Evolutionary conservation across 2,113 vertebrate genomes (phyloP), one percentile per base, ranked within the genome.

Genomic region (Gobiocypris rarus): DNA sequence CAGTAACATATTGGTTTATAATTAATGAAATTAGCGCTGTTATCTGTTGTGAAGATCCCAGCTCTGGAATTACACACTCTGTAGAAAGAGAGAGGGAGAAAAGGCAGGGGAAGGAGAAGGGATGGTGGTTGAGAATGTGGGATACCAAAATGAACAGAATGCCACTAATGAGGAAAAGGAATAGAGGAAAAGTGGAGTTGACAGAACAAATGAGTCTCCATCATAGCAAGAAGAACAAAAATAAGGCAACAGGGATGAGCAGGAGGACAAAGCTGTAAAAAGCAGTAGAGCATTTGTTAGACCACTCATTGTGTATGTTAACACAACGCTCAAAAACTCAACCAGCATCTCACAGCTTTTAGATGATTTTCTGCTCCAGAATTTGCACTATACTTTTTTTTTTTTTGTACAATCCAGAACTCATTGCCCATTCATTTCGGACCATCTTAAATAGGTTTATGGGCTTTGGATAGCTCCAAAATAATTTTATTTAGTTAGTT

Each of bases 21-120:
- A 96, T 96, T 96, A 96, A 96, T 96, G 95, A 95, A 96, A 96
- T 96, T 96, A 96, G 96, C 94, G 95, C 94, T 94, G 95, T 96
- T 96, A 96, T 96, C 95, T 96, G 95, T 96, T 95, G 95, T 96
- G 94, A 94, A 96, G 94, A 94, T 87, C 82, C 85, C 58, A 96
- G 94, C 86, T 85, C 85, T 88, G 89, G 83, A 84, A 87, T 85
- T 52, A 87, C 83, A 79, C 61, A 75, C 56, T 84, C 77, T 59
- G 70, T 48, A 82, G 79, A 87, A n/a, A 80, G 73, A 77, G 48
- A 38, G 67, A 61, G 75, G 65, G 71, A 77, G 75, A 31, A 41
- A 59, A 45, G 24, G 31, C 26, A n/a, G 50, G 58, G 10, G 9
- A 17, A 52, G 22, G 82, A n/a, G 15, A 48, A 34, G 19, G 24